A percentile compares a stretch with the other conserved stretches of the same genome.
These are phyloP conservation scores for Pheosia tremula DNA, from an alignment of 2,888 invertebrate species.

Conservation along the genomic window DNA sequence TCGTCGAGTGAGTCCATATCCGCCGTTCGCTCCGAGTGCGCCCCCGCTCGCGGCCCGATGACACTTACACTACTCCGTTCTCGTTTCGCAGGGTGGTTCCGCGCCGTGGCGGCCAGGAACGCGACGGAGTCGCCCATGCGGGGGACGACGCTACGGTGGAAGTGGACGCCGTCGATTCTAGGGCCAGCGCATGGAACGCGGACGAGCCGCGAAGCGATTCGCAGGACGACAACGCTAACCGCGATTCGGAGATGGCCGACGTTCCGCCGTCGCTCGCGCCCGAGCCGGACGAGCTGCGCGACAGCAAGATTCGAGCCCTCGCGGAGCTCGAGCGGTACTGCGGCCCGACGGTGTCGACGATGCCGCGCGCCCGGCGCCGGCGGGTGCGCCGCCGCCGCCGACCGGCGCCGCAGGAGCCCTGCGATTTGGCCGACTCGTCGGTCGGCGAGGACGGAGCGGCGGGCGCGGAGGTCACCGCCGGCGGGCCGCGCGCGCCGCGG, in stretches of 20 bases:
- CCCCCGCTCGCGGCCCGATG: background rate
- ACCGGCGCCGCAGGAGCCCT: slow-evolving; percentile 8
- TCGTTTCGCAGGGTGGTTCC: slow-evolving; percentile 5
- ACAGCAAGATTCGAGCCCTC: slow-evolving; percentile 39
- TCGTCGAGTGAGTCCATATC: slow-evolving; percentile 49
- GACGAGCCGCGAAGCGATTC: background rate
- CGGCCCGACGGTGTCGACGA: slow-evolving; percentile 8
- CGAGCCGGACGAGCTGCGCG: slow-evolving; percentile 18
- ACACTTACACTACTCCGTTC: background rate
- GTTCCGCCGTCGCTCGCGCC: slow-evolving; percentile 2
- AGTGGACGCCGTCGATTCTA: background rate
- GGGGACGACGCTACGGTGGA: background rate
- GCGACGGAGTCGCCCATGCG: background rate
- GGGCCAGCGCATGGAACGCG: background rate
- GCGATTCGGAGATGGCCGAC: slow-evolving; percentile 8
- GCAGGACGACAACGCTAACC: background rate
- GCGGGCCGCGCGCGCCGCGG: slow-evolving; percentile 8
- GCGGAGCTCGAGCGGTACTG: slow-evolving; percentile 26
- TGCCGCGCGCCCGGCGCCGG: background rate
- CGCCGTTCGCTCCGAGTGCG: background rate
- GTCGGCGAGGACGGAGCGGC: background rate
- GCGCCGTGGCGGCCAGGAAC: background rate
- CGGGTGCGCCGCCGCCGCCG: slow-evolving; percentile 7
- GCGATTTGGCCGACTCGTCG: background rate
- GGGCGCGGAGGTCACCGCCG: slow-evolving; percentile 10